Evolutionary conservation across 2,113 vertebrate genomes (phyloP).

Genomic region (Lophius piscatorius): DNA sequence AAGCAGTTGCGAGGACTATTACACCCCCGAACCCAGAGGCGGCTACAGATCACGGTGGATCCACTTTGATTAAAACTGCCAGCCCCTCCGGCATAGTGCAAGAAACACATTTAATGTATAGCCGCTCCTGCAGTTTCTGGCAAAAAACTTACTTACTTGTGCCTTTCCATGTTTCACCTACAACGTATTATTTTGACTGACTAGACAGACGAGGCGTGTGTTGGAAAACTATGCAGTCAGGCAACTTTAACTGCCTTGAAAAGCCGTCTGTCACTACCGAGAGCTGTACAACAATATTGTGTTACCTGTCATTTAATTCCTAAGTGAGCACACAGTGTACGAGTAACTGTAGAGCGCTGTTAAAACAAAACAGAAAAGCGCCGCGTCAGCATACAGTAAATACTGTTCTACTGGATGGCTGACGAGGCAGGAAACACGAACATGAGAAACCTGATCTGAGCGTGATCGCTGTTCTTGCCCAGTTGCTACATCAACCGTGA

Average conservation of each 20-base stretch:
- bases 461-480: conserved; percentile 14
- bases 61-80: conserved; percentile 42
- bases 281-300: conserved; percentile 9
- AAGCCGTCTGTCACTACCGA: conserved; percentile 19
- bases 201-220: background rate
- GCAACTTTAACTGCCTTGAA: conserved; percentile 10
- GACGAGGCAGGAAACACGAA: conserved; percentile 50
- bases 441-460: conserved; percentile 40
- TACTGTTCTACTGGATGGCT: conserved; percentile 40
- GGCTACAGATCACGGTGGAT: conserved; percentile 27
- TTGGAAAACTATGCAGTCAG: no score
- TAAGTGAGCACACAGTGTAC: conserved; percentile 18
- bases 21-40: conserved; percentile 31
- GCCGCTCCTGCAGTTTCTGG: background rate
- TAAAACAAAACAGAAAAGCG: conserved; percentile 48
- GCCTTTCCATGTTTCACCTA: background rate
- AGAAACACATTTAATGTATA: conserved; percentile 9
- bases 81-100: conserved; percentile 9
- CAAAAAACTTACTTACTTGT: no score
- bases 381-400: conserved; percentile 54
- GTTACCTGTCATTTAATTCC: conserved; percentile 39
- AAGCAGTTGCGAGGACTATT: conserved; percentile 30
- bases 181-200: background rate
- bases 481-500: background rate
- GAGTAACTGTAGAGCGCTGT: conserved; percentile 23